Percentiles rank a stretch among this genome's conserved stretches.
phyloP scores from a whole-genome alignment of 2,888 invertebrate species.

The Agriopis aurantiaria region DNA sequence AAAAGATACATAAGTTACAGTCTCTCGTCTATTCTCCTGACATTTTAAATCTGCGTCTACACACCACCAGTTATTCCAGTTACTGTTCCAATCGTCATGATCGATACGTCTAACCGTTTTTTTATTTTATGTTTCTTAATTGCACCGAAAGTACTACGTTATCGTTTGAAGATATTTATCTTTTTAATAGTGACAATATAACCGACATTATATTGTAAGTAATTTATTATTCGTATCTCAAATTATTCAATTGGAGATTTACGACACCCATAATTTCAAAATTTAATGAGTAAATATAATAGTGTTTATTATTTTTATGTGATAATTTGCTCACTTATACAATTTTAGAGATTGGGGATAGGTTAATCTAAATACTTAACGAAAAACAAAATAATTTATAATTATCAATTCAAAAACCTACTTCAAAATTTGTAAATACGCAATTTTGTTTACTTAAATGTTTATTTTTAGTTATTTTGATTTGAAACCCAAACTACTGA shows the following conservation, averaged over 20 bases:
- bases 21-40: not conserved
- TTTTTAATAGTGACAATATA: constrained; percentile 50
- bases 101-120: constrained; percentile 37
- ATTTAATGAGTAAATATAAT: constrained; percentile 33
- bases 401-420: no score
- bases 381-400: not conserved
- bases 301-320: constrained; percentile 39
- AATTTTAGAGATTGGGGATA: constrained; percentile 11
- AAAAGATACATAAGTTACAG: constrained; percentile 2
- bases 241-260: constrained; percentile 46
- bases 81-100: constrained; percentile 31
- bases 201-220: constrained; percentile 44
- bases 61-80: constrained; percentile 29
- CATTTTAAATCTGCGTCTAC: constrained; percentile 21
- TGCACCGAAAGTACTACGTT: constrained; percentile 43
- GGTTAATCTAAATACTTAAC: not conserved
- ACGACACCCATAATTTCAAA: constrained; percentile 41
- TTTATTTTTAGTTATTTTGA: no score
- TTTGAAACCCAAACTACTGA: no score
- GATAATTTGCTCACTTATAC: constrained; percentile 34
- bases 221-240: constrained; percentile 44
- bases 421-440: no score
- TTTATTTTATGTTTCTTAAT: constrained; percentile 49
- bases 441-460: no score
- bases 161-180: constrained; percentile 45